Percentiles rank a stretch among this genome's conserved stretches.
phyloP scores from a whole-genome alignment of 2,113 vertebrate species.

The Hyaena hyaena region DNA sequence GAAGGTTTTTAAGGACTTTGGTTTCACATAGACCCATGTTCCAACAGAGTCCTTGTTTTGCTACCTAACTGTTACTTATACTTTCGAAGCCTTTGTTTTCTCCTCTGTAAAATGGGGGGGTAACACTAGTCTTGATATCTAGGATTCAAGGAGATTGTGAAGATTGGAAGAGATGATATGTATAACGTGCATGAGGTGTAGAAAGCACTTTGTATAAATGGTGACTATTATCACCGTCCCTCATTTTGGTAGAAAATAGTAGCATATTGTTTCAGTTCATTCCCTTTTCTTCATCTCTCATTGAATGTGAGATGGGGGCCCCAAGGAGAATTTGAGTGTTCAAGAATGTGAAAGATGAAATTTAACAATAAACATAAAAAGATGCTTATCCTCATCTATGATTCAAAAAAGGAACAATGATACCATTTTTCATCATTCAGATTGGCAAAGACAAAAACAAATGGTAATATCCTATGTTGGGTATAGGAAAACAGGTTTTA shows the following conservation, averaged over 20 bases:
- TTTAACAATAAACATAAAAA: slow-evolving; percentile 9
- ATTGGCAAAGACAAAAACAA: slow-evolving; percentile 14
- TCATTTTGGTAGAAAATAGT: background rate
- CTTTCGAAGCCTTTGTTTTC: slow-evolving; percentile 8
- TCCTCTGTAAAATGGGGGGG: slow-evolving; percentile 10
- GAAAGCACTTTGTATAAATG: slow-evolving; percentile 4
- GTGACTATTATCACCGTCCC: background rate
- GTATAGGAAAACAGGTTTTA: background rate
- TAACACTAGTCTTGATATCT: background rate
- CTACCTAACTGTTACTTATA: background rate
- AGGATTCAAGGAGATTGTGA: slow-evolving; percentile 13
- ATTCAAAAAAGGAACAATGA: slow-evolving; percentile 4
- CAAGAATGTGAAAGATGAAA: slow-evolving; percentile 25
- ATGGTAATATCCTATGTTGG: background rate
- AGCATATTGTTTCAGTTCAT: background rate
- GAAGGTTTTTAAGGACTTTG: background rate
- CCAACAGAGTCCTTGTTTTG: background rate
- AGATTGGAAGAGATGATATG: slow-evolving; percentile 3
- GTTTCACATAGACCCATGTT: background rate
- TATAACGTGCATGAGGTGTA: background rate
- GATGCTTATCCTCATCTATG: background rate
- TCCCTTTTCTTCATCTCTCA: background rate
- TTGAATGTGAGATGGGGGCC: background rate
- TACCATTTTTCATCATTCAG: background rate
- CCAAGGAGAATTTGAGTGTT: slow-evolving; percentile 37